Conservation (phyloP, 1,140 invertebrate genomes). For the Conus betulinus region DNA sequence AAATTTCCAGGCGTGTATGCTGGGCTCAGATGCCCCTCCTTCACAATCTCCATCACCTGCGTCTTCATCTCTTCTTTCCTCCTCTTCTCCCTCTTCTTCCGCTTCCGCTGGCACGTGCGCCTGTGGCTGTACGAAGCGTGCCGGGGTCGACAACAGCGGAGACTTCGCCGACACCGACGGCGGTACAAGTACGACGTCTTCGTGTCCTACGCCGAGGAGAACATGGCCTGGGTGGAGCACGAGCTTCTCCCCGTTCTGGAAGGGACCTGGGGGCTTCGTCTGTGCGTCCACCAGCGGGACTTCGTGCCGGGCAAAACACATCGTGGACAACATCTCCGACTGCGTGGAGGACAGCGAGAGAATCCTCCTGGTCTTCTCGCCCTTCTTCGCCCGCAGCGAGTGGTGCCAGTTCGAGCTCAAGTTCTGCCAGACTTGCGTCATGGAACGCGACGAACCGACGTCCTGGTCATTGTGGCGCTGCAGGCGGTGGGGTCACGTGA, state of each 20-base stretch:
- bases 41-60: slow-evolving; percentile 21
- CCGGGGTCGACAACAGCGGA: background rate
- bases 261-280: slow-evolving; percentile 33
- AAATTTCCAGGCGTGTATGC: slow-evolving; percentile 7
- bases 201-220: slow-evolving; percentile 46
- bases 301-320: slow-evolving; percentile 56
- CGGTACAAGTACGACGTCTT: slow-evolving; percentile 42
- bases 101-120: slow-evolving; percentile 16
- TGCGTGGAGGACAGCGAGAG: slow-evolving; percentile 53
- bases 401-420: slow-evolving; percentile 75
- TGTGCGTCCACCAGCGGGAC: slow-evolving; percentile 67
- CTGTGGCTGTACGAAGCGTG: slow-evolving; percentile 23
- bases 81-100: slow-evolving; percentile 7
- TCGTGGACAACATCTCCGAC: slow-evolving; percentile 58
- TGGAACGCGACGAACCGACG: slow-evolving; percentile 37
- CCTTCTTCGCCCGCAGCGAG: slow-evolving; percentile 52
- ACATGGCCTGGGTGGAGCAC: slow-evolving; percentile 42
- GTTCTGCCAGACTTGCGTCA: slow-evolving; percentile 44
- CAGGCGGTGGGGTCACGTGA: slow-evolving; percentile 32
- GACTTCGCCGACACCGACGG: background rate
- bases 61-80: background rate
- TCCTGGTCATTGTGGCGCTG: slow-evolving; percentile 43
- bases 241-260: slow-evolving; percentile 26
- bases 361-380: slow-evolving; percentile 58
- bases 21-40: background rate